Base-by-base conservation (phyloP, 2,888 invertebrate genomes). In the Acrobasis consociella region DNA sequence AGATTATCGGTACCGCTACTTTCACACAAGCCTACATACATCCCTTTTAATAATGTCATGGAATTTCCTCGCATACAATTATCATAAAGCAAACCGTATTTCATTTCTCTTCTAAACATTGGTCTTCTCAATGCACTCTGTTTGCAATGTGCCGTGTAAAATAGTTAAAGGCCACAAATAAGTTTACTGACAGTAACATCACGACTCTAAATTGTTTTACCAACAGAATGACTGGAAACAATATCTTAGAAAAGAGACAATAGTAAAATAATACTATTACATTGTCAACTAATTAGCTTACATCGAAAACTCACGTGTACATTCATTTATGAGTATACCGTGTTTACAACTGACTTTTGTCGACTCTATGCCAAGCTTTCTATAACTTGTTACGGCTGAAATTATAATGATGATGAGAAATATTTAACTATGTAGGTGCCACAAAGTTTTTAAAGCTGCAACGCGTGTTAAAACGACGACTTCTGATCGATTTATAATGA, bases 251-350 rank as follows among this genome's bases (percentile, higher is more conserved):
- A 7, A 46, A n/a, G n/a, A 11, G 13, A 11, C 51, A 51, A 17
- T 22, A 22, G 51, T 51, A 31, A 31, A 31, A 8, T 31, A 31
- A 0, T 51, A 17, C 51, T 51, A 17, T 16, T 56, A 42, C 56
- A n/a, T 39, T 55, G 55, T 56, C 15, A 17, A 17, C 42, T 42
- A 13, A 15, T 38, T 2, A 7, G 42, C 15, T 11, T 13, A 39
- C 10, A 56, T 39, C 56, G 8, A 42, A 55, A 42, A 56, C 39
- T 42, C 56, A 56, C 56, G 56, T 56, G 42, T 42, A 46, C 5
- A 9, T 51, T 22, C 15, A 38, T 22, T 22, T n/a, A n/a, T n/a
- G 3, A 22, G 22, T 22, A 22, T 22, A 22, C 22, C 22, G 22
- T 22, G 22, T 52, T 52, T 9, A 37, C 10, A 38, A 55, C 56